These are phyloP conservation scores for Phataginus tetradactyla DNA, from an alignment of 2,797 vertebrate genomes.

Conservation along the genomic window DNA sequence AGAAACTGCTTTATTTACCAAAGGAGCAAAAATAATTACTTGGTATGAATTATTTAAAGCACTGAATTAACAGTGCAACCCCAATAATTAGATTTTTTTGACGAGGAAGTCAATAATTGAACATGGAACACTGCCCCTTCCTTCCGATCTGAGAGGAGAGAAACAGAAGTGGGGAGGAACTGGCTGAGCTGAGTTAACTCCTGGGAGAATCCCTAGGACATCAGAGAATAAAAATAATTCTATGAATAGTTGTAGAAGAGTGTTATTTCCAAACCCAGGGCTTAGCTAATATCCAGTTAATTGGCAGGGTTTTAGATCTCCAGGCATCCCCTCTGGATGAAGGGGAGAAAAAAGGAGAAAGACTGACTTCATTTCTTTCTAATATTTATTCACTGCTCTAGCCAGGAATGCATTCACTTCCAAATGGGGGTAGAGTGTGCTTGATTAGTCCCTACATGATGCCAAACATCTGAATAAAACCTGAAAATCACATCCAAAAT, in stretches of 20 bases:
- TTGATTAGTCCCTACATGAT: conserved; percentile 32
- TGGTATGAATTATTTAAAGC: conserved; percentile 24
- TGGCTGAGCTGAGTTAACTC: not conserved
- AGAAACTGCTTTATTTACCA: conserved; percentile 17
- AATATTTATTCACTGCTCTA: conserved; percentile 42
- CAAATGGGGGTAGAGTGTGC: not conserved
- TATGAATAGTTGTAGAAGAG: not conserved
- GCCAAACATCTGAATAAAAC: conserved; percentile 15
- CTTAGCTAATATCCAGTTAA: conserved; percentile 50
- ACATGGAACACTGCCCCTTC: not conserved
- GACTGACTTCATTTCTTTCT: not conserved
- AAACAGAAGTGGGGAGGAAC: not conserved
- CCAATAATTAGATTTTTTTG: not conserved
- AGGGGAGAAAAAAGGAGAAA: not conserved
- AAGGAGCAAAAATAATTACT: not conserved
- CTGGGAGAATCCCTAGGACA: not conserved
- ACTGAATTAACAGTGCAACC: conserved; percentile 2
- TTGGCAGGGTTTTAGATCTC: conserved; percentile 1
- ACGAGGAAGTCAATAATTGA: not conserved
- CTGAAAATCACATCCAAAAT: conserved; percentile 28
- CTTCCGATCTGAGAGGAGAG: not conserved
- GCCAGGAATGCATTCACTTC: conserved; percentile 16
- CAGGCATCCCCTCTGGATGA: not conserved
- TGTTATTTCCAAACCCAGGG: conserved; percentile 31
- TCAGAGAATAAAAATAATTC: conserved; percentile 41